These are phyloP conservation scores for Seira sanloemensis DNA, from an alignment of 2,888 invertebrate genomes.

Conservation along the genomic window DNA sequence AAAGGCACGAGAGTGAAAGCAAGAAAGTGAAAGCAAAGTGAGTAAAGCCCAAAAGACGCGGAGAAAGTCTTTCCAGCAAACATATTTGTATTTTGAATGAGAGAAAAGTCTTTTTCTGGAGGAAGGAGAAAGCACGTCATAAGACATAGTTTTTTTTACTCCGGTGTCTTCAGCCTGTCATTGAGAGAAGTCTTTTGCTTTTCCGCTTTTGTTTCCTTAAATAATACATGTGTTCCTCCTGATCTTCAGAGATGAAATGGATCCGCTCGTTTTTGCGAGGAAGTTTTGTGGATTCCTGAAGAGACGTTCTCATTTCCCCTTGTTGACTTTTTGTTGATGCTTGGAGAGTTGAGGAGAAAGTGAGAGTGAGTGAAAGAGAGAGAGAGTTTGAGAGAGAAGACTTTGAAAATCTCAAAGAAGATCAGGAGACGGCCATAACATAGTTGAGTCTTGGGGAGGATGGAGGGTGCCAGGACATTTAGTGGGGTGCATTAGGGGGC, in stretches of 20 bases:
- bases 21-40: background rate
- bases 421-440: too few species aligned
- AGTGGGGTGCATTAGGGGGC: background rate
- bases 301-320: slow-evolving; percentile 37
- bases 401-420: too few species aligned
- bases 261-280: background rate
- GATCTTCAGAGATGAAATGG: background rate
- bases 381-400: background rate
- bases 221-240: slow-evolving; percentile 12
- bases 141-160: background rate
- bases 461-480: background rate
- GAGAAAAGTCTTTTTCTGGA: background rate
- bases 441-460: too few species aligned
- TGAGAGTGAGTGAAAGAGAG: too few species aligned
- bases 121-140: background rate
- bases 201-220: slow-evolving; percentile 28
- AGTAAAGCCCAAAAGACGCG: too few species aligned
- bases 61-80: too few species aligned
- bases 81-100: background rate
- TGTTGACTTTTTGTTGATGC: slow-evolving; percentile 35
- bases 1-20: background rate
- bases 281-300: background rate
- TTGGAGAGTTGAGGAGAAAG: background rate
- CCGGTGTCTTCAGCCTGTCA: background rate
- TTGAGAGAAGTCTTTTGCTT: background rate